Percentiles rank a stretch among this genome's conserved stretches.
Conservation (phyloP, 92 coral and sea anemone species). For the Pocillopora meandrina region DNA sequence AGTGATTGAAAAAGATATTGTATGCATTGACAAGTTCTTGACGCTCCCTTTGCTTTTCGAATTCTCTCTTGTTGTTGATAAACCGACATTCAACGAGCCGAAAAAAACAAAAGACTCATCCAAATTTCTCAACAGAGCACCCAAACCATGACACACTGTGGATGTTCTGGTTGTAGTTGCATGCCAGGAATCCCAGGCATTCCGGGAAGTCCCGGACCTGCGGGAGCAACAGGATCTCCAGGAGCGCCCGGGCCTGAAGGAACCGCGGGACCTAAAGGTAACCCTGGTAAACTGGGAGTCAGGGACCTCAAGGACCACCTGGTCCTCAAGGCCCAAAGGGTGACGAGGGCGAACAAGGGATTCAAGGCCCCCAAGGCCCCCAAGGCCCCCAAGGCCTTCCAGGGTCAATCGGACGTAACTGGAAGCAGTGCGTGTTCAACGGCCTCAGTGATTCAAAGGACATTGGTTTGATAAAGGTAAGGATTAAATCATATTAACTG, state of each 20-base stretch:
- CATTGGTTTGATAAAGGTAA: background rate
- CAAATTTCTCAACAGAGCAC: background rate
- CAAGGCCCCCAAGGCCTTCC: background rate
- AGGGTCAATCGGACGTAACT: background rate
- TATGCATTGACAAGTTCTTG: no score
- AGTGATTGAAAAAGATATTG: no score
- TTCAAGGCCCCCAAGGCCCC: background rate
- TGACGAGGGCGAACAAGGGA: background rate
- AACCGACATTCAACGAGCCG: no score
- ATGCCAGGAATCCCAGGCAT: conserved; percentile 10
- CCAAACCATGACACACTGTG: background rate
- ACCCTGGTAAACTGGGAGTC: background rate
- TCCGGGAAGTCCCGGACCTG: conserved; percentile 8
- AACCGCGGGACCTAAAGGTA: background rate
- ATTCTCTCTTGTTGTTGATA: no score
- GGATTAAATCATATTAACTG: background rate
- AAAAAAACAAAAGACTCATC: no score
- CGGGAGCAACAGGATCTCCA: conserved; percentile 11
- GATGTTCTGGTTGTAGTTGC: background rate
- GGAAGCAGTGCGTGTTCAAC: conserved; percentile 16
- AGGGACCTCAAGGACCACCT: background rate
- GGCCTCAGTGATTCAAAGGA: background rate
- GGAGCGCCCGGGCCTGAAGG: conserved; percentile 7
- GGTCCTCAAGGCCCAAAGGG: conserved; percentile 14
- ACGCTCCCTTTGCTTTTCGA: no score